Evolutionary conservation across 2,113 vertebrate genomes (phyloP).

Genomic region (Toxotes chatareus): DNA sequence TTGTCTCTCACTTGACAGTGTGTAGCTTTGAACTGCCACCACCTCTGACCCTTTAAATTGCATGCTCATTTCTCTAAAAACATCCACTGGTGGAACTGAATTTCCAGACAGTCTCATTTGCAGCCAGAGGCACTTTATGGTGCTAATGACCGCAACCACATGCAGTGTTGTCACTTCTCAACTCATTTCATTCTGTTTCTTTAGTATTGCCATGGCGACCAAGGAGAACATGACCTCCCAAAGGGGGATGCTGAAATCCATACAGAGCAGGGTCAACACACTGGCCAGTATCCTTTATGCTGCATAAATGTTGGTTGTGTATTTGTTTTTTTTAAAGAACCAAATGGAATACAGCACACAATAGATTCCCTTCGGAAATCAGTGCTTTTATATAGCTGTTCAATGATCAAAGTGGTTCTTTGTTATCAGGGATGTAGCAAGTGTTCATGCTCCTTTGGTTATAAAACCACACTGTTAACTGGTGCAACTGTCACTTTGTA

Average conservation of each 20-base stretch:
- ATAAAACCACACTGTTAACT: neutral
- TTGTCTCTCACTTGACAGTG: neutral
- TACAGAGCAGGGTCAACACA: slow-evolving; percentile 98
- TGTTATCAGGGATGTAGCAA: neutral
- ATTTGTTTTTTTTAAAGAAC: neutral
- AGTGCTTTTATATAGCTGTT: neutral
- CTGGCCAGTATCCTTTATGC: slow-evolving; percentile 97
- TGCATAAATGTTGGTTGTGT: neutral
- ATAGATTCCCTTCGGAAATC: slow-evolving; percentile 8
- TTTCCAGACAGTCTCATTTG: neutral
- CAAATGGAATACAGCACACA: neutral
- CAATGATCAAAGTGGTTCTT: slow-evolving; percentile 2
- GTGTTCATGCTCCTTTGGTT: neutral
- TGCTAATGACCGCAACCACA: neutral
- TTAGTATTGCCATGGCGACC: slow-evolving; percentile 98
- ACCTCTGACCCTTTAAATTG: neutral
- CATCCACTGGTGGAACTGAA: neutral
- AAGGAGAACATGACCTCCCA: slow-evolving; percentile 99
- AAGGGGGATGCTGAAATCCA: slow-evolving; percentile 94
- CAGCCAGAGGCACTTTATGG: slow-evolving; percentile 5
- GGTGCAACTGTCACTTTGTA: neutral
- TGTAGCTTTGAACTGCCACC: neutral
- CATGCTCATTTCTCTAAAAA: slow-evolving; percentile 1
- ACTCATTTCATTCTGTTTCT: slow-evolving; percentile 38
- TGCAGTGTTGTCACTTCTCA: slow-evolving; percentile 29